Base-by-base conservation (phyloP, 2,113 vertebrate species). In the Megalops atlanticus region DNA sequence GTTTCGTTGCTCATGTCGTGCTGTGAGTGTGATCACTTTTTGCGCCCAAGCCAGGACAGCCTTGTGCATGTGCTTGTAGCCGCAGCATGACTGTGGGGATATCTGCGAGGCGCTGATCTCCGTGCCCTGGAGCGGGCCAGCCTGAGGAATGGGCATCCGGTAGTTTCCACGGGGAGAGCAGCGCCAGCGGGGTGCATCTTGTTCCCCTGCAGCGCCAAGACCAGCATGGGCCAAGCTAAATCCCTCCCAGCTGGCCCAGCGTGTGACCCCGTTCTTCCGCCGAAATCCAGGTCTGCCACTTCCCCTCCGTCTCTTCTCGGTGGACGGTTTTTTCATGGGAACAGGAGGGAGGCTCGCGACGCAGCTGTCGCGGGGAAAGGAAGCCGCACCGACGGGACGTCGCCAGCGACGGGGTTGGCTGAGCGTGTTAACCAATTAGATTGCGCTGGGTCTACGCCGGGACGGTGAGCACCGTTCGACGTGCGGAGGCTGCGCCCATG, bases 401-500 rank as follows among this genome's bases (percentile, higher is more conserved):
- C 40, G 18, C 36, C 6, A 39, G n/a, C 72, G 72, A 74, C 72
- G 11, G 72, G 72, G 39, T 74, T 41, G 72, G 72, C 38, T 27
- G 72, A 74, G 38, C 72, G n/a, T 36, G 12, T 74, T 74, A 74
- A 43, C 72, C 40, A 41, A 74, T 74, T 74, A 74, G 40, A 74
- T 74, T 39, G 15, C n/a, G 7, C 18, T 18, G 21, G n/a, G 40
- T 74, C 38, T 74, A 8, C 14, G 38, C 6, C 72, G 41, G 38
- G 24, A 27, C 38, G 36, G 21, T 15, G 40, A 36, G 38, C 5
- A 7, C 14, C 8, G 69, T 4, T 27, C 31, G 11, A 33, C 69
- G 31, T 71, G 11, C 31, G 24, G 69, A 71, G 33, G 69, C 69
- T 71, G 69, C 31, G 58, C 58, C 36, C 27, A 16, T 31, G 27